Base-by-base conservation (phyloP, 2,113 vertebrate species). In the Dromaius novaehollandiae region DNA sequence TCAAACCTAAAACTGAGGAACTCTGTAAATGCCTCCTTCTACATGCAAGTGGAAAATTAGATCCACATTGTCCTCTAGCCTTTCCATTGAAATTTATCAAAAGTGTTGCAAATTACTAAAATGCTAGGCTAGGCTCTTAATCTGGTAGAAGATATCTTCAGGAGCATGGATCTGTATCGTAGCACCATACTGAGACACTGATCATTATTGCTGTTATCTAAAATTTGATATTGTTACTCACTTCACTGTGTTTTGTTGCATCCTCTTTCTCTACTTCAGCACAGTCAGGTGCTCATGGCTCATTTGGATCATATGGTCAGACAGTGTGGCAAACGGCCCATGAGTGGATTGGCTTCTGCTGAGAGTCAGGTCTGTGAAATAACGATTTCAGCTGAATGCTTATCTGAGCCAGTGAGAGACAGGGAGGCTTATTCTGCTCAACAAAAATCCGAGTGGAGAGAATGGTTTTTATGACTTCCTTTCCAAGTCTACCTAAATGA, bases 401-500 rank as follows among this genome's bases (percentile, higher is more conserved):
- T 90, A 75, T 87, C 90, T 81, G 56, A 79, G 46, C 14, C 44
- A 66, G 28, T 22, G 79, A 38, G 65, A 87, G 61, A 86, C 51
- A 87, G 34, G 44, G 32, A 84, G 22, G 9, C 32, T 93, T 92
- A 78, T 55, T 71, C 15, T 46, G 68, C 42, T 91, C 55, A 79
- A 46, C 34, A 91, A 91, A 95, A 93, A 76, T 66, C 63, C 58
- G 21, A 82, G 25, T 73, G 77, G 92, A 96, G 95, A 95, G 55
- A 92, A 89, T 79, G 61, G 2, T 3, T 38, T 89, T 73, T 81
- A 90, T 50, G 3, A 81, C 81, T 94, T 95, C 78, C 78, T 91
- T 93, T 96, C 82, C 84, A 91, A 85, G 21, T 88, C 90, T 71
- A 42, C 42, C 79, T 53, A 95, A 94, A 83, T 78, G 44, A 93